These are phyloP conservation scores for Diglossa brunneiventris DNA, from an alignment of 2,113 vertebrate genomes.

Conservation along the genomic window DNA sequence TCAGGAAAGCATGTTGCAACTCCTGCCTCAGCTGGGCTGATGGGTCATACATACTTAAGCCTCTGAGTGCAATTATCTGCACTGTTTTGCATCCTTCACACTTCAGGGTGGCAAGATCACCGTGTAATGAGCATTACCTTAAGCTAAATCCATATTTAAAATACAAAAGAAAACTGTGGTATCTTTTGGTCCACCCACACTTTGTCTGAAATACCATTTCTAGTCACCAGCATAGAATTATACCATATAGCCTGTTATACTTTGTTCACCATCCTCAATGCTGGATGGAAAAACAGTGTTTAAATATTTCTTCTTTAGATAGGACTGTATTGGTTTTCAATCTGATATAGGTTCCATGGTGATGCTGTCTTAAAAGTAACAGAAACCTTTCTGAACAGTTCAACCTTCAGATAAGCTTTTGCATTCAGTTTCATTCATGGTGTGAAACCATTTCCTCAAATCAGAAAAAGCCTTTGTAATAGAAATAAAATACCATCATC, in stretches of 20 bases:
- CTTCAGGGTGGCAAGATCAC: background rate
- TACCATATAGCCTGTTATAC: background rate
- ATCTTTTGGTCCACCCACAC: background rate
- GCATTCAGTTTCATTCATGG: background rate
- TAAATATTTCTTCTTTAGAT: background rate
- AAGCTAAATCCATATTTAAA: background rate
- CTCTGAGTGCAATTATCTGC: background rate
- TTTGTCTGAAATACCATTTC: background rate
- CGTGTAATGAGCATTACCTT: background rate
- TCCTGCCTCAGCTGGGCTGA: background rate
- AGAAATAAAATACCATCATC: background rate
- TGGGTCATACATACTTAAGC: background rate
- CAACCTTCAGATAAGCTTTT: background rate
- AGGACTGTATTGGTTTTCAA: background rate
- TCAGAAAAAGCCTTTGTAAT: background rate
- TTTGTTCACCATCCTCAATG: background rate
- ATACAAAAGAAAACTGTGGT: background rate
- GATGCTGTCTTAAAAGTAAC: background rate
- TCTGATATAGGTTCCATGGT: background rate
- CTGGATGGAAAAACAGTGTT: background rate
- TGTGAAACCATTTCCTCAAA: background rate
- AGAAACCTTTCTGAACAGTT: background rate
- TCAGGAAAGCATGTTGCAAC: background rate
- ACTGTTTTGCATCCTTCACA: background rate
- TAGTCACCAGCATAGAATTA: background rate